These are phyloP conservation scores for Phodopus roborovskii DNA, from an alignment of 2,113 vertebrate species.

Conservation along the genomic window DNA sequence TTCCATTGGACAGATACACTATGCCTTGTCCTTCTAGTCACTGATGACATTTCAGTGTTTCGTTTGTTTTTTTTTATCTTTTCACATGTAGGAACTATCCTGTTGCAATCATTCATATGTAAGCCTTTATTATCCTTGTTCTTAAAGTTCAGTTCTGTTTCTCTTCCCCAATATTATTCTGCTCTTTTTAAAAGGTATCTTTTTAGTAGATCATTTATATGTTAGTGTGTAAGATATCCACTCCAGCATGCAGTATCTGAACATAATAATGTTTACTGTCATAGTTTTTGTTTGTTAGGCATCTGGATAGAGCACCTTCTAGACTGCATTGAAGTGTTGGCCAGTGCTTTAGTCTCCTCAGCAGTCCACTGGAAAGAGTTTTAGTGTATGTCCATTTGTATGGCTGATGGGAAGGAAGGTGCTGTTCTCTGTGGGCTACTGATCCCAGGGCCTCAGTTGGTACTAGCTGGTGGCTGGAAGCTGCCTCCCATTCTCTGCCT, in stretches of 20 bases:
- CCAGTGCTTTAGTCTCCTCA: not conserved
- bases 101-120: not conserved
- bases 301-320: not conserved
- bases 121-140: not conserved
- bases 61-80: not conserved
- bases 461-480: not conserved
- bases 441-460: not conserved
- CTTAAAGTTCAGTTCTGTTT: not conserved
- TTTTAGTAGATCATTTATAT: not conserved
- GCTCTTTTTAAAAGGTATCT: not conserved
- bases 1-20: not conserved
- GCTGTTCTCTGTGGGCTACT: not conserved
- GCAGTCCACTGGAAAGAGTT: not conserved
- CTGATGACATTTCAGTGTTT: not conserved
- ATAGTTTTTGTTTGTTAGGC: not conserved
- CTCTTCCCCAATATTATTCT: not conserved
- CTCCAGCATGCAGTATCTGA: not conserved
- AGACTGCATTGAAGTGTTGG: not conserved
- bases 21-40: not conserved
- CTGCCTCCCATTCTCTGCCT: not conserved
- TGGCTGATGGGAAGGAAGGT: not conserved
- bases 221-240: not conserved
- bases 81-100: not conserved
- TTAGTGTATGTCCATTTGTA: not conserved
- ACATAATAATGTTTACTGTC: not conserved